Base-by-base conservation (phyloP, 30 jellyfish, hydroid and myxozoan genomes). In the Aurelia sp. region DNA sequence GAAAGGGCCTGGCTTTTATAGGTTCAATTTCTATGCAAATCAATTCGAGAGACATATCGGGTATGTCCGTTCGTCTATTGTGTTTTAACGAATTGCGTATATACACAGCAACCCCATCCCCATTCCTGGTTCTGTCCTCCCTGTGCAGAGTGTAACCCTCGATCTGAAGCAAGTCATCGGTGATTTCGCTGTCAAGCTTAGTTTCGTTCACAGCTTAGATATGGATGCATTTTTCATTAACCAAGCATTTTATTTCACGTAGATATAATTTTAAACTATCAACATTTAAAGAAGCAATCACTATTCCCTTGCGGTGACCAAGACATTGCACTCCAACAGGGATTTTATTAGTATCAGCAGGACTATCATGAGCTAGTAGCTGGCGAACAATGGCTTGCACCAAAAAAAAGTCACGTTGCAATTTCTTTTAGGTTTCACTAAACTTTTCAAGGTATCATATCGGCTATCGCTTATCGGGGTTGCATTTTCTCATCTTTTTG, bases 101-200 rank as follows among this genome's bases (percentile, higher is more conserved):
- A 67, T 67, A 67, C 78, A 67, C 78, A 13, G 58, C 78, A 67
- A 23, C 78, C 13, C 78, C 78, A 17, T 59, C 78, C 58, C 78
- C 58, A 19, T 35, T 67, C 78, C 58, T 67, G 78, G 1, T 67
- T 67, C 78, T 67, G 19, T 57, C 66, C 20, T 16, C 20, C 19
- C 20, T 13, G 66, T 57, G 66, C 2, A 57, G 66, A 27, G 33
- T 27, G 33, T 27, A 27, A 27, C 33, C 33, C 33, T 27, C 33
- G 19, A 67, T 67, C 78, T 21, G 60, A 9, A 67, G 60, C 78
- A 17, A 15, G 58, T 67, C 3, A 15, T 67, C 58, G 13, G 60
- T 23, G 62, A 67, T 1, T 67, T 67, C 58, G 13, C 3, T 67
- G 78, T 67, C 78, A 23, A 17, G 78, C 78, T 17, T 67, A 67